Evolutionary conservation across 2,888 invertebrate species (phyloP).

Genomic region (Andrena hattorfiana): DNA sequence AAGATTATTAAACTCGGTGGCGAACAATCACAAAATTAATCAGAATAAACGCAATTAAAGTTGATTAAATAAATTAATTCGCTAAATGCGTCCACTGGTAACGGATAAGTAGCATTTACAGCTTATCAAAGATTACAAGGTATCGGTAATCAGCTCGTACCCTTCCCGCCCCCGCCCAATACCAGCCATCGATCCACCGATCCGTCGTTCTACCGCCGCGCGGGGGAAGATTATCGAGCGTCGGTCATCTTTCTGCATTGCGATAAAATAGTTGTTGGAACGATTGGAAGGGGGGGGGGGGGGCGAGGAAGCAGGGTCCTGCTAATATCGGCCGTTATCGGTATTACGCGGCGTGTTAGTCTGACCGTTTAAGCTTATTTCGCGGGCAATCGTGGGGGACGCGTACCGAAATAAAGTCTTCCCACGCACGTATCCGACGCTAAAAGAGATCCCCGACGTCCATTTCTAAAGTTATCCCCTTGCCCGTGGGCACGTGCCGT

Average conservation of each 20-base stretch:
- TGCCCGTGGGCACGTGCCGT: constrained; percentile 74
- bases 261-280: constrained; percentile 32
- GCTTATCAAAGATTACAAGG: not conserved
- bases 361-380: constrained; percentile 75
- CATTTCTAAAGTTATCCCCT: constrained; percentile 83
- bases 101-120: not conserved
- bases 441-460: constrained; percentile 82
- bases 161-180: not conserved
- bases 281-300: not conserved
- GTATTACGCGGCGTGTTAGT: constrained; percentile 53
- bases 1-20: not conserved
- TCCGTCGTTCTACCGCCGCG: constrained; percentile 13
- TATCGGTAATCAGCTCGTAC: not conserved
- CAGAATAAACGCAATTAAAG: not conserved
- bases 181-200: constrained; percentile 8
- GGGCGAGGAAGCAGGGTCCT: constrained; percentile 5
- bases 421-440: constrained; percentile 83
- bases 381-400: constrained; percentile 76
- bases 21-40: too few species aligned
- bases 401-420: constrained; percentile 82
- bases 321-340: constrained; percentile 60
- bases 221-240: constrained; percentile 19
- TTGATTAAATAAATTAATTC: not conserved
- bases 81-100: not conserved
- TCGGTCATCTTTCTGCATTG: constrained; percentile 35